Evolutionary conservation across 2,888 invertebrate species (phyloP).

Genomic region (Ormyrus thymus): DNA sequence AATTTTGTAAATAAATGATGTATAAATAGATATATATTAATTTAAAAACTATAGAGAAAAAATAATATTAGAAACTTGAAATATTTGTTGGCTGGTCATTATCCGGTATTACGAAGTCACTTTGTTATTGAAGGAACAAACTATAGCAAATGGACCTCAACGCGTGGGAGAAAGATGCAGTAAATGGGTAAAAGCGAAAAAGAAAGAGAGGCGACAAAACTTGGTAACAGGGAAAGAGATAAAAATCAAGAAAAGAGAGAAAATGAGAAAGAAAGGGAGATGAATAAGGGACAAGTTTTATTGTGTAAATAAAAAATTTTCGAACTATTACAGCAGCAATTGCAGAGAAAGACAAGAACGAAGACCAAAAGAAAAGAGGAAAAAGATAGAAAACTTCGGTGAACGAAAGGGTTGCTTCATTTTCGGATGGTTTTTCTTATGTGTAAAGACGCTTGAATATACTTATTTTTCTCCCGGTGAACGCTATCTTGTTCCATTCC

Average conservation of each 20-base stretch:
- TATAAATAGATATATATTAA: no score
- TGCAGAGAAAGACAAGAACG: no score
- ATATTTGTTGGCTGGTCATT: no score
- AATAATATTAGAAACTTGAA: no score
- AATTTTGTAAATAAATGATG: no score
- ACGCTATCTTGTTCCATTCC: not conserved
- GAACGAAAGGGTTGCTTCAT: not conserved
- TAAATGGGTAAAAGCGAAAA: not conserved
- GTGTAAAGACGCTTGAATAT: conserved; percentile 3
- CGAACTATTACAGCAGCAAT: no score
- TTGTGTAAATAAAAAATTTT: conserved; percentile 38
- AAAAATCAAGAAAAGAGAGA: conserved; percentile 24
- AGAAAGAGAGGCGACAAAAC: not conserved
- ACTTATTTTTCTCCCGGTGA: not conserved
- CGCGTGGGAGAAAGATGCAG: no score
- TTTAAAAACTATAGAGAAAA: no score
- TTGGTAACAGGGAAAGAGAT: conserved; percentile 12
- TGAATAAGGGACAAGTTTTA: not conserved
- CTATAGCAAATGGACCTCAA: not conserved
- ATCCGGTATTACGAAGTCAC: not conserved
- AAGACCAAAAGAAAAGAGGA: no score
- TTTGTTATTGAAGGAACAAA: not conserved
- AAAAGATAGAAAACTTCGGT: no score
- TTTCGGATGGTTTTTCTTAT: not conserved
- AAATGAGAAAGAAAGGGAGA: conserved; percentile 10